These are phyloP conservation scores for Cistogaster globosa DNA, from an alignment of 2,888 invertebrate species.

Conservation along the genomic window DNA sequence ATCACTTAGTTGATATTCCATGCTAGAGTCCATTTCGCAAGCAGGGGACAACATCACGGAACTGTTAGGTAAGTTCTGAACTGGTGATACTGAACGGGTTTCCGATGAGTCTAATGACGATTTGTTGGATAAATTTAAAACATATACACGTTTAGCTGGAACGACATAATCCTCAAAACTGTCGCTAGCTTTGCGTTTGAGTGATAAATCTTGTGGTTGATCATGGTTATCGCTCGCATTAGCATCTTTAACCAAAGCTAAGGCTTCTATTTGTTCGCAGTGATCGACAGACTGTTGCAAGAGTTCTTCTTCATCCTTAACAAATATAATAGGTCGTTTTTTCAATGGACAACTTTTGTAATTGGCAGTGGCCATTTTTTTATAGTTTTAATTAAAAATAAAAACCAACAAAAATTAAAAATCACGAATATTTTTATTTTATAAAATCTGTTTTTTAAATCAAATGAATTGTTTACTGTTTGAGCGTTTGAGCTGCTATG, in stretches of 20 bases:
- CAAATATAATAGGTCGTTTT: constrained; percentile 91
- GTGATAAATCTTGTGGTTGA: constrained; percentile 80
- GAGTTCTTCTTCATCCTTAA: constrained; percentile 85
- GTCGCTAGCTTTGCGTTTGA: constrained; percentile 79
- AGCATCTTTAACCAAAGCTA: constrained; percentile 75
- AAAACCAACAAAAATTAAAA: constrained; percentile 31
- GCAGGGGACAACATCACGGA: constrained; percentile 77
- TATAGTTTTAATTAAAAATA: constrained; percentile 24
- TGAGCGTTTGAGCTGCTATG: constrained; percentile 80
- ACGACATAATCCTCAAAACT: constrained; percentile 74
- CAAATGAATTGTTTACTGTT: constrained; percentile 76
- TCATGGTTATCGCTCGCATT: constrained; percentile 72
- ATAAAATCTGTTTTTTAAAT: constrained; percentile 6
- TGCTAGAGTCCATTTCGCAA: constrained; percentile 72
- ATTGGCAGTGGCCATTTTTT: constrained; percentile 80
- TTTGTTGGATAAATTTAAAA: constrained; percentile 78
- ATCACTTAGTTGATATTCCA: constrained; percentile 75
- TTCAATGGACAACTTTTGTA: constrained; percentile 95
- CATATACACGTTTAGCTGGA: constrained; percentile 78
- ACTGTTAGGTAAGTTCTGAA: constrained; percentile 60
- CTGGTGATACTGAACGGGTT: constrained; percentile 24
- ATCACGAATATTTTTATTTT: constrained; percentile 27
- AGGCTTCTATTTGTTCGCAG: constrained; percentile 72
- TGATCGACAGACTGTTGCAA: constrained; percentile 26
- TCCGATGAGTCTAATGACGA: constrained; percentile 25